Percentiles rank a stretch among this genome's conserved stretches.
These are phyloP conservation scores for Iselma pallidipennis DNA, from an alignment of 2,888 invertebrate species.

Conservation along the genomic window DNA sequence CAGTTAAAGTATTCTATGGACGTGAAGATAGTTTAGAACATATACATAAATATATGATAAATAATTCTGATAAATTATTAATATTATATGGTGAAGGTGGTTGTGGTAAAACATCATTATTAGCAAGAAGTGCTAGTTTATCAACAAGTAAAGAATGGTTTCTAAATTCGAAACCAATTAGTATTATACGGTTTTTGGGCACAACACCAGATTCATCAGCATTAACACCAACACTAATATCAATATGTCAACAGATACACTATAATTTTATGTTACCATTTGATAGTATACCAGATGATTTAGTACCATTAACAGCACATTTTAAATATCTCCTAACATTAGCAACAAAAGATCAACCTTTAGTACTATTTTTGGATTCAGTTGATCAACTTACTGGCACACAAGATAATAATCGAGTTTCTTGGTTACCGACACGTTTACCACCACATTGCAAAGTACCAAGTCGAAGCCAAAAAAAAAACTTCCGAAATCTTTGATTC, in stretches of 20 bases:
- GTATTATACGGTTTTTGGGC: slow-evolving; percentile 90
- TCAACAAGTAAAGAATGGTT: slow-evolving; percentile 74
- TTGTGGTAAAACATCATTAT: slow-evolving; percentile 95
- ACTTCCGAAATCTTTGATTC: neutral
- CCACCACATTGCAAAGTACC: slow-evolving; percentile 85
- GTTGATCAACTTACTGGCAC: slow-evolving; percentile 96
- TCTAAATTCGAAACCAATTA: slow-evolving; percentile 75
- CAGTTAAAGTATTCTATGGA: slow-evolving; percentile 92
- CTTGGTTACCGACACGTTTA: slow-evolving; percentile 92
- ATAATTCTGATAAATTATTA: slow-evolving; percentile 83
- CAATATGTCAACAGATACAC: slow-evolving; percentile 91
- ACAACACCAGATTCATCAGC: slow-evolving; percentile 97
- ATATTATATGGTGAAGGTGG: slow-evolving; percentile 95
- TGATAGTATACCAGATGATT: slow-evolving; percentile 93
- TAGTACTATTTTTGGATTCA: slow-evolving; percentile 91
- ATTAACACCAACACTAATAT: slow-evolving; percentile 90
- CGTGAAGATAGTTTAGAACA: slow-evolving; percentile 82
- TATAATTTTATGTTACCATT: slow-evolving; percentile 91
- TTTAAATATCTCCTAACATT: slow-evolving; percentile 91
- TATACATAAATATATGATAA: slow-evolving; percentile 82
- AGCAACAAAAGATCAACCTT: slow-evolving; percentile 80
- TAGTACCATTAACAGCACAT: slow-evolving; percentile 93
- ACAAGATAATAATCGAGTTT: slow-evolving; percentile 92
- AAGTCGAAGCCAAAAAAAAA: neutral
- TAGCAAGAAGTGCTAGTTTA: slow-evolving; percentile 89